These are phyloP conservation scores for Mellilla xanthometata DNA, from an alignment of 2,888 invertebrate species.

Conservation along the genomic window DNA sequence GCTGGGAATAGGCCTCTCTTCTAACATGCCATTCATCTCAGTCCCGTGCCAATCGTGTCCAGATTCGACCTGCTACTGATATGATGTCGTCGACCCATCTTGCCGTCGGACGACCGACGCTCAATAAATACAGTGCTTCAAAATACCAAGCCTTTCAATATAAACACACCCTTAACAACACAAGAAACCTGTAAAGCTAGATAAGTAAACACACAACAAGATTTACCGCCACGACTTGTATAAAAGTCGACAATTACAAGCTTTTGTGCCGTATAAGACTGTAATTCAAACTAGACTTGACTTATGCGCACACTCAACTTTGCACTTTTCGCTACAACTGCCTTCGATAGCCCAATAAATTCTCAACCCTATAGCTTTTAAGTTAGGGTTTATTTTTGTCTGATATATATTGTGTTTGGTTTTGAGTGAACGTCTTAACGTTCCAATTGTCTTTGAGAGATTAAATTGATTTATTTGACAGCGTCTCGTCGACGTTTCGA, in stretches of 20 bases:
- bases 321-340: constrained; percentile 35
- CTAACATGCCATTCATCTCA: too few relatives aligned
- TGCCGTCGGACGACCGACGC: too few relatives aligned
- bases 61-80: too few relatives aligned
- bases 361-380: constrained; percentile 17
- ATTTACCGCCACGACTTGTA: constrained; percentile 58
- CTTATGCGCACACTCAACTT: constrained; percentile 57
- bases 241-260: constrained; percentile 73
- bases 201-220: constrained; percentile 35
- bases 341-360: constrained; percentile 22
- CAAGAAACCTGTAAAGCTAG: constrained; percentile 11
- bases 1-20: too few relatives aligned
- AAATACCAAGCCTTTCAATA: not conserved
- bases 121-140: too few relatives aligned
- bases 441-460: constrained; percentile 72
- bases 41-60: too few relatives aligned
- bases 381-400: not conserved
- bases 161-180: not conserved
- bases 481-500: constrained; percentile 60
- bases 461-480: constrained; percentile 76
- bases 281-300: constrained; percentile 56
- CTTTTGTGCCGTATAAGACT: constrained; percentile 62
- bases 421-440: constrained; percentile 46
- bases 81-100: too few relatives aligned
- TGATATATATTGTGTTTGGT: constrained; percentile 11